phyloP scores from a whole-genome alignment of 2,797 vertebrate genomes.

The Myotis myotis region DNA sequence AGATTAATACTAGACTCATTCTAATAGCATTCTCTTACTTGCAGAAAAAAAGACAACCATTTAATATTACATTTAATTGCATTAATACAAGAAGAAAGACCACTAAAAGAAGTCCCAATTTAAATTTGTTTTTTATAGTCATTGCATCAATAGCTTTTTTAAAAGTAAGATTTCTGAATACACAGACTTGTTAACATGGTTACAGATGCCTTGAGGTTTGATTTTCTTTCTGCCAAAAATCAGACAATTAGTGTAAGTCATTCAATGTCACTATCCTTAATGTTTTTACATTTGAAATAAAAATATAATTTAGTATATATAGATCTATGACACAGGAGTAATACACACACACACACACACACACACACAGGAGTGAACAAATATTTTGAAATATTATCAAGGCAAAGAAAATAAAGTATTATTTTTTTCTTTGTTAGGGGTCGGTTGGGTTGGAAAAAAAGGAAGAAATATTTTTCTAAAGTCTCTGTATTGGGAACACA shows the following conservation, averaged over 20 bases:
- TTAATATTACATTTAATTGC: not conserved
- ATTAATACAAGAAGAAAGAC: not conserved
- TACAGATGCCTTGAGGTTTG: not conserved
- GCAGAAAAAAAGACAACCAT: not conserved
- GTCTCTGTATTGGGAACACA: not conserved
- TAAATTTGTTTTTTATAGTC: not conserved
- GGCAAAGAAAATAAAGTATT: not conserved
- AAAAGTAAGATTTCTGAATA: not conserved
- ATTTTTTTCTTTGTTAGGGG: not conserved
- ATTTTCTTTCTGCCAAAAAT: not conserved
- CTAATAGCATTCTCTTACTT: not conserved
- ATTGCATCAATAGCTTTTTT: not conserved
- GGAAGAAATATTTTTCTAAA: not conserved
- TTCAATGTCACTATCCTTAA: not conserved
- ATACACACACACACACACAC: not conserved
- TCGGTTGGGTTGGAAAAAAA: not conserved
- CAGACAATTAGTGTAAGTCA: not conserved
- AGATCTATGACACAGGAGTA: not conserved
- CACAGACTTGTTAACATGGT: not conserved
- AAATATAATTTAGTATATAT: not conserved
- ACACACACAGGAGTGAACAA: not conserved
- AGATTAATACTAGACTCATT: not conserved
- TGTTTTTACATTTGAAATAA: not conserved
- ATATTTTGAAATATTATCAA: not conserved
- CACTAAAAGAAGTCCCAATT: not conserved